These are phyloP conservation scores for Gonocerus acuteangulatus DNA, from an alignment of 2,888 invertebrate species.

Conservation along the genomic window DNA sequence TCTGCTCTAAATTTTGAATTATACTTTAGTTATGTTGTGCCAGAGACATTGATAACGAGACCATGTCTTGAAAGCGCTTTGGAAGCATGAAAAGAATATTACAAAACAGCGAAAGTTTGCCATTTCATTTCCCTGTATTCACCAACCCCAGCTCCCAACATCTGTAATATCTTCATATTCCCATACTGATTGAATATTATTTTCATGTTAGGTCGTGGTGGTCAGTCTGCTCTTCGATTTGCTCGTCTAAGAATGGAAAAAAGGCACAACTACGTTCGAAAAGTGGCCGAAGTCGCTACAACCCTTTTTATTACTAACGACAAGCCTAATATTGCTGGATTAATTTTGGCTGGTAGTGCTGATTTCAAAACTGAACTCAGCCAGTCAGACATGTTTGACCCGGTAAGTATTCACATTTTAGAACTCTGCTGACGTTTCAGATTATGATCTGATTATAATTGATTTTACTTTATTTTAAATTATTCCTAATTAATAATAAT, in stretches of 20 bases:
- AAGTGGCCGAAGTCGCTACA: conserved; percentile 95
- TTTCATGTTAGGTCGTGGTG: conserved; percentile 66
- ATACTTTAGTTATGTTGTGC: too few relatives aligned
- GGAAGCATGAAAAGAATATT: too few relatives aligned
- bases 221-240: conserved; percentile 99
- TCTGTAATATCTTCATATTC: too few relatives aligned
- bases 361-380: conserved; percentile 99
- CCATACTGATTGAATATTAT: background rate
- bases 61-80: too few relatives aligned
- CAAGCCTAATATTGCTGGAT: conserved; percentile 92
- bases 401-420: conserved; percentile 55
- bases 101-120: too few relatives aligned
- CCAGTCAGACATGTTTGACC: conserved; percentile 99
- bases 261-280: conserved; percentile 97
- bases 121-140: too few relatives aligned
- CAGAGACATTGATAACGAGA: too few relatives aligned
- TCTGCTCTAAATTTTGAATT: too few relatives aligned
- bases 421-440: background rate
- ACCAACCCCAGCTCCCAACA: too few relatives aligned
- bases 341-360: conserved; percentile 97
- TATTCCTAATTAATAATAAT: background rate
- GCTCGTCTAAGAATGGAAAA: conserved; percentile 99
- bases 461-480: background rate
- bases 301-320: conserved; percentile 96
- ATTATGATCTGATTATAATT: conserved; percentile 10